phyloP scores from a whole-genome alignment of 2,888 invertebrate genomes.

The Drosophila hamatofila region DNA sequence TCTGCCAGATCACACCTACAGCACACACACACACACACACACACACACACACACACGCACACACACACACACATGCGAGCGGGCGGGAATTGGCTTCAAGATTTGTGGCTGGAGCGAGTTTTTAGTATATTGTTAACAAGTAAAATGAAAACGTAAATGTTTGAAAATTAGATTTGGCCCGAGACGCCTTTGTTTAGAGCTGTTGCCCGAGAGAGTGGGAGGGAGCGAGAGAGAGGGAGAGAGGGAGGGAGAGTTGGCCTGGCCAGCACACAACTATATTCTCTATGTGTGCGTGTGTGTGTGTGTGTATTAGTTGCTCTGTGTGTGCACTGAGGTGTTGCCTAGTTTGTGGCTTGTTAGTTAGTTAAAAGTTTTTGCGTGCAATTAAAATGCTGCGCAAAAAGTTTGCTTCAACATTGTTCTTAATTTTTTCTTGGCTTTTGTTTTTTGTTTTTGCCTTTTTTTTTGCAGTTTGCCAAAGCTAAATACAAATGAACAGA shows the following conservation, averaged over 20 bases:
- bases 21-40: background rate
- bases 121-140: constrained; percentile 74
- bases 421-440: constrained; percentile 70
- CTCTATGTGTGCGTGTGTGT: background rate
- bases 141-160: constrained; percentile 80
- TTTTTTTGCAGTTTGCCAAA: constrained; percentile 69
- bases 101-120: constrained; percentile 51
- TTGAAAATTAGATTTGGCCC: constrained; percentile 78
- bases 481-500: constrained; percentile 76
- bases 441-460: background rate
- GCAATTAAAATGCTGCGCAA: constrained; percentile 81
- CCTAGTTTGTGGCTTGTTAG: constrained; percentile 79
- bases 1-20: constrained; percentile 17
- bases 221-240: too few species aligned
- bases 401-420: constrained; percentile 75
- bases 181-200: constrained; percentile 71
- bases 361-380: constrained; percentile 80
- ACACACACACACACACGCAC: background rate
- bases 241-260: constrained; percentile 3
- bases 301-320: constrained; percentile 22
- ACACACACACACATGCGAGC: background rate
- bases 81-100: constrained; percentile 37
- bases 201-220: constrained; percentile 1
- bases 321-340: constrained; percentile 75
- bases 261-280: constrained; percentile 7